These are phyloP conservation scores for Antechinus flavipes DNA, from an alignment of 2,113 vertebrate species.

Conservation along the genomic window DNA sequence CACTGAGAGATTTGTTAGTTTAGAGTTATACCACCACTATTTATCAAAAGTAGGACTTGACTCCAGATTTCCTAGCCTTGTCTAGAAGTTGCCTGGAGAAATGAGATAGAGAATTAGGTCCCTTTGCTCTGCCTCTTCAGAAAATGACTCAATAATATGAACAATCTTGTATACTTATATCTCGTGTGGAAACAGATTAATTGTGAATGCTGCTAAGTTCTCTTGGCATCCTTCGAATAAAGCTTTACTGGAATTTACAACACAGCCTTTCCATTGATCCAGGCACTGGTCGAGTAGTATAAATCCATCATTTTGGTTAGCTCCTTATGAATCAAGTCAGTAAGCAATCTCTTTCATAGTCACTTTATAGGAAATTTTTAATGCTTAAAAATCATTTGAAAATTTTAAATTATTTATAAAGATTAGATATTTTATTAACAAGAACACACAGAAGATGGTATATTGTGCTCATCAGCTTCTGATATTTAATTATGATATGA, in stretches of 20 bases:
- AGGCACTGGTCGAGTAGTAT: background rate
- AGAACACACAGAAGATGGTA: background rate
- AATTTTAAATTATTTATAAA: too few relatives aligned
- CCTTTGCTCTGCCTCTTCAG: background rate
- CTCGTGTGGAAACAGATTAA: too few relatives aligned
- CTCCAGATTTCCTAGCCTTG: background rate
- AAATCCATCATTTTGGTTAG: background rate
- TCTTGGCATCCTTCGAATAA: background rate
- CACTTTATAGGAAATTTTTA: background rate
- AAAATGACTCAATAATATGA: background rate
- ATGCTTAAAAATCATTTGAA: slow-evolving; percentile 10
- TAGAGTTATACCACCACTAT: background rate
- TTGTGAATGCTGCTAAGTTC: too few relatives aligned
- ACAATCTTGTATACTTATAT: background rate
- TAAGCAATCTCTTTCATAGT: background rate
- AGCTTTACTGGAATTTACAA: background rate
- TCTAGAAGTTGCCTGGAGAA: background rate
- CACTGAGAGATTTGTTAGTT: background rate
- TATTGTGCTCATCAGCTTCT: background rate
- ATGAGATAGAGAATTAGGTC: background rate
- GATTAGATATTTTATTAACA: background rate
- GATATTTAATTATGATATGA: background rate
- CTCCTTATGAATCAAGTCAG: background rate
- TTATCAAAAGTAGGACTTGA: background rate
- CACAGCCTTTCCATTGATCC: background rate